Conservation (phyloP, 2,113 vertebrate species). For the Formicarius rufipectus region DNA sequence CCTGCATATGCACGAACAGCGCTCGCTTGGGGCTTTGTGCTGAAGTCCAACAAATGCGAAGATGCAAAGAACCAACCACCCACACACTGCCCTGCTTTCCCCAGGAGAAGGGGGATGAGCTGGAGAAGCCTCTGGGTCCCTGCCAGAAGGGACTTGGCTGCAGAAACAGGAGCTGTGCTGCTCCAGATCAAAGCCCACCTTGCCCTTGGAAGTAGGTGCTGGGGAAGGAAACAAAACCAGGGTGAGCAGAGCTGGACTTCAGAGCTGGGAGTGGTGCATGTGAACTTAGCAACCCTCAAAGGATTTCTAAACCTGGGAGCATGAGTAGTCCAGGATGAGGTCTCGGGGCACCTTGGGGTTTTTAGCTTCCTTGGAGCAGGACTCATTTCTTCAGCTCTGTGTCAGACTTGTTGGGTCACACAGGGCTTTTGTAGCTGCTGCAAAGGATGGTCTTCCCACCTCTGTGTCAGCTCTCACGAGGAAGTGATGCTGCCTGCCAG, state of each 20-base stretch:
- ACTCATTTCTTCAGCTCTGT: background rate
- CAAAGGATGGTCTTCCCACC: background rate
- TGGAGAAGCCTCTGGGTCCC: background rate
- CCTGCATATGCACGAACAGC: background rate
- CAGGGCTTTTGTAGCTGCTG: background rate
- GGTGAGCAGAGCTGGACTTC: background rate
- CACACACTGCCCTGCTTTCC: background rate
- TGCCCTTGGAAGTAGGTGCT: background rate
- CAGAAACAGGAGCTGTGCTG: background rate
- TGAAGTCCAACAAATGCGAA: background rate
- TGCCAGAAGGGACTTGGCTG: background rate
- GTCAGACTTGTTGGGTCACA: background rate
- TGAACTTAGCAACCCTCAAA: background rate
- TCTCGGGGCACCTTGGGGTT: background rate
- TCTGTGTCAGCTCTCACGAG: constrained; percentile 17
- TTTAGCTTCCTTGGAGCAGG: background rate
- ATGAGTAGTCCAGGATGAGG: background rate
- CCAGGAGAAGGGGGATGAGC: background rate
- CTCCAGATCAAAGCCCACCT: background rate
- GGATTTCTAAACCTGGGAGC: constrained; percentile 26
- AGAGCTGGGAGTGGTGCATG: background rate
- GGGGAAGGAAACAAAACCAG: background rate
- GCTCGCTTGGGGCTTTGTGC: background rate
- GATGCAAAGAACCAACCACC: background rate
- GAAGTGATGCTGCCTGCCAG: constrained; percentile 42